Evolutionary conservation across 2,113 vertebrate genomes (phyloP), one percentile per base, ranked within the genome.

Genomic region (Pelvicachromis taeniatus): DNA sequence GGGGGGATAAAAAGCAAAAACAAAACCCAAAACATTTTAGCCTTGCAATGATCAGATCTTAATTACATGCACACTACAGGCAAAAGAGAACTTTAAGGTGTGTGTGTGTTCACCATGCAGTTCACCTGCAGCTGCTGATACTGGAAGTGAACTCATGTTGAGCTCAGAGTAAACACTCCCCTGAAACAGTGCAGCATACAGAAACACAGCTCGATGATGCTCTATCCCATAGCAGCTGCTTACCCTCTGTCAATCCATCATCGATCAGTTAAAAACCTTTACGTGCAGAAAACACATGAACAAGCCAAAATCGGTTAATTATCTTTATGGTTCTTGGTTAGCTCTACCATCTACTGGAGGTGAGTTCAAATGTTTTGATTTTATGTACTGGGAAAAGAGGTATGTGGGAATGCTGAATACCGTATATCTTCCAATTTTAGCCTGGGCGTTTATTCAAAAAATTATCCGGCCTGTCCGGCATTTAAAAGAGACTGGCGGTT

Each of bases 211-310:
- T 80, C 38, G 4, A 12, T 80, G 52, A 53, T 14, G 63, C 52
- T 78, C 13, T 65, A 38, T 84, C 29, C 33, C 63, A 40, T 53
- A 14, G 61, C 29, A 31, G 54, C 50, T 17, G 29, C 75, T 55
- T 53, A 63, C 59, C 52, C 21, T 75, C 52, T 63, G 52, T 82
- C 16, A 4, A 87, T 86, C 54, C 10, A 55, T 81, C 59, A 87
- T 87, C 35, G 90, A 90, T 93, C 58, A 52, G 56, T 88, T 87
- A 31, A 75, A 77, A 89, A 68, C 23, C 61, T 75, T n/a, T 26
- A 26, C 2, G 3, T 33, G 19, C 45, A 77, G 54, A 75, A 75
- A 75, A 21, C 21, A 12, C 26, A 38, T 2, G n/a, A 13, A 40
- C 75, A 83, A 70, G 33, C 10, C 65, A 50, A 63, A 77, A 59